Evolutionary conservation across 1,140 invertebrate species (phyloP), one percentile per base, ranked within the genome.

Genomic region (Diuraphis noxia): DNA sequence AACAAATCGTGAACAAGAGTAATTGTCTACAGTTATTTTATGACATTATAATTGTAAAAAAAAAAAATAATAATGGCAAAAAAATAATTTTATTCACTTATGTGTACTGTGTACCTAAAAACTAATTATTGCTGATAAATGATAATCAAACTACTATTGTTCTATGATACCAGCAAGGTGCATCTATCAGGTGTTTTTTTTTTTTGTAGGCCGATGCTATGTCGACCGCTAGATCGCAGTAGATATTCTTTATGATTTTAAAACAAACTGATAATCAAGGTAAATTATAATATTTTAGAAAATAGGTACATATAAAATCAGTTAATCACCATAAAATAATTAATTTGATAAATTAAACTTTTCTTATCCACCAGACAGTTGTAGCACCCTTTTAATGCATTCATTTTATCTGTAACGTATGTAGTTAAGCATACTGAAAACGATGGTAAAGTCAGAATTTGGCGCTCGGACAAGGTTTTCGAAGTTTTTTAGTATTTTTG

Each of bases 81-180:
- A 87, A 87, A 30, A 81, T 81, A 38, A 38, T 87, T 38, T 56
- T 87, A 56, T 56, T 30, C 46, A 56, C 30, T 38, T n/a, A 2
- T 84, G 8, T 87, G 46, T 56, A 56, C n/a, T n/a, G n/a, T n/a
- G n/a, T 56, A 56, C 36, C 49, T 87, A 87, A 87, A 87, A 56
- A 52, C 34, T 56, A 87, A 56, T 87, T 87, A 56, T 23, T 87
- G 85, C 34, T 87, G 85, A 87, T 87, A 87, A 87, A 87, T 56
- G 49, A 52, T 87, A 25, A 40, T 87, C 38, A 56, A 56, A 72
- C n/a, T n/a, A n/a, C n/a, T n/a, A n/a, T n/a, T n/a, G n/a, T n/a
- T n/a, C n/a, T n/a, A n/a, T n/a, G n/a, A 87, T 30, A 19, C 46
- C 56, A 23, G 49, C 34, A 56, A 56, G 46, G 34, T 87, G 49